Evolutionary conservation across 2,797 vertebrate genomes (phyloP).

Genomic region (Okamejei kenojei): DNA sequence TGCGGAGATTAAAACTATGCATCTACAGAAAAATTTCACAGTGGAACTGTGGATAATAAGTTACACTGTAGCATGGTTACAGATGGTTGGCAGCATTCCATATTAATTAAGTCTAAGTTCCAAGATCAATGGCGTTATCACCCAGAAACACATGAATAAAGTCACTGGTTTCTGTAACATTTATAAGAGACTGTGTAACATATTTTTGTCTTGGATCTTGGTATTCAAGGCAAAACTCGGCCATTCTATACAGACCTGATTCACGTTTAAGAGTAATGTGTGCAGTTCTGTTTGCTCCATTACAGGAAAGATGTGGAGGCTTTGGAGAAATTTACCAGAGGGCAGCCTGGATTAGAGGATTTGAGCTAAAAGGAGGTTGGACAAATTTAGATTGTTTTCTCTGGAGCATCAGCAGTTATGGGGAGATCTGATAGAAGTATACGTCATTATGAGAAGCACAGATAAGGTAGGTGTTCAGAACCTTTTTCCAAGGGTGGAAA

Average conservation of each 20-base stretch:
- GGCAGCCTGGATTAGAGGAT: no score
- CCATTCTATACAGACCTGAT: not conserved
- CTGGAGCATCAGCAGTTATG: no score
- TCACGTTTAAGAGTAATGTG: no score
- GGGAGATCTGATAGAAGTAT: no score
- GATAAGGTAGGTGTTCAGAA: no score
- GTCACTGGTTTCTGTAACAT: not conserved
- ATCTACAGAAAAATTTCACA: not conserved
- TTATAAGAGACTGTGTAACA: not conserved
- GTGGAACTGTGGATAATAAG: not conserved
- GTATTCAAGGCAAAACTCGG: not conserved
- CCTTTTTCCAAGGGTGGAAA: no score
- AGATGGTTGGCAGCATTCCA: not conserved
- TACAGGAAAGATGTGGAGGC: no score
- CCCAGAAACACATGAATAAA: not conserved
- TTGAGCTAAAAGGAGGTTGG: no score
- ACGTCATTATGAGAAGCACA: no score
- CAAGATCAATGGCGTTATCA: not conserved
- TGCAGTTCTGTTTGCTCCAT: no score
- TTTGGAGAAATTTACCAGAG: no score
- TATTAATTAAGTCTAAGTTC: not conserved
- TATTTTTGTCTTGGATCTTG: not conserved
- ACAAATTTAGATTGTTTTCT: no score
- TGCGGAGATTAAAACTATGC: not conserved
- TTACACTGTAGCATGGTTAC: not conserved